These are phyloP conservation scores for Diorhabda elongata DNA, from an alignment of 1,140 invertebrate species.

Conservation along the genomic window DNA sequence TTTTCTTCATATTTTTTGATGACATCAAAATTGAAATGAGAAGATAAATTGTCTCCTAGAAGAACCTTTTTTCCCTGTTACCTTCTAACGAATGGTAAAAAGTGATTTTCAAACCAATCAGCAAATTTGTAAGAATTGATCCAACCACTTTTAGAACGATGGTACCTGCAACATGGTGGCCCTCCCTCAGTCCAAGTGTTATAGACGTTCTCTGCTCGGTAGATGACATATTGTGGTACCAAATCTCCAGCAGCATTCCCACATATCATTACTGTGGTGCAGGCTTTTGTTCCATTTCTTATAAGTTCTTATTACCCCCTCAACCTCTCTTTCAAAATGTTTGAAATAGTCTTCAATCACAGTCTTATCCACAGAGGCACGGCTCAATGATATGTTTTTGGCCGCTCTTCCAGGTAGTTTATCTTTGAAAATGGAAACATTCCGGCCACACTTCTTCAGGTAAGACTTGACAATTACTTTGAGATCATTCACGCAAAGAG, in stretches of 20 bases:
- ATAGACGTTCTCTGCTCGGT: conserved; percentile 44
- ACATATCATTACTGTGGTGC: background rate
- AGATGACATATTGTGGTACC: conserved; percentile 45
- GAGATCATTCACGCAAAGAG: no score
- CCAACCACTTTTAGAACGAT: conserved; percentile 42
- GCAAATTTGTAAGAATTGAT: conserved; percentile 40
- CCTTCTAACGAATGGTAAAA: conserved; percentile 30
- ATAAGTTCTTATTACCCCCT: background rate
- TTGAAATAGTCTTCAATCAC: no score
- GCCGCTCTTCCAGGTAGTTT: no score
- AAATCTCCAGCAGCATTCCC: conserved; percentile 31
- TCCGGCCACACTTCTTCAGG: no score
- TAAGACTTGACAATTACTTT: no score
- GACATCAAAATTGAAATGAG: conserved; percentile 44
- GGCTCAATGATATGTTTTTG: no score
- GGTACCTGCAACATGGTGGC: conserved; percentile 39
- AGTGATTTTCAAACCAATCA: conserved; percentile 41
- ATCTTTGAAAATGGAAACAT: no score
- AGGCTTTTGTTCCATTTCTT: background rate
- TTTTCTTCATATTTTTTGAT: conserved; percentile 40
- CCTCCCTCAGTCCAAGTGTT: conserved; percentile 42
- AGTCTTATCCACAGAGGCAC: background rate
- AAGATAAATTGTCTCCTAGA: conserved; percentile 46
- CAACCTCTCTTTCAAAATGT: no score
- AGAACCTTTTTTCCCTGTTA: conserved; percentile 34